Percentiles rank a stretch among this genome's conserved stretches.
These are phyloP conservation scores for Drosophila falleni DNA, from an alignment of 2,888 invertebrate species.

Conservation along the genomic window DNA sequence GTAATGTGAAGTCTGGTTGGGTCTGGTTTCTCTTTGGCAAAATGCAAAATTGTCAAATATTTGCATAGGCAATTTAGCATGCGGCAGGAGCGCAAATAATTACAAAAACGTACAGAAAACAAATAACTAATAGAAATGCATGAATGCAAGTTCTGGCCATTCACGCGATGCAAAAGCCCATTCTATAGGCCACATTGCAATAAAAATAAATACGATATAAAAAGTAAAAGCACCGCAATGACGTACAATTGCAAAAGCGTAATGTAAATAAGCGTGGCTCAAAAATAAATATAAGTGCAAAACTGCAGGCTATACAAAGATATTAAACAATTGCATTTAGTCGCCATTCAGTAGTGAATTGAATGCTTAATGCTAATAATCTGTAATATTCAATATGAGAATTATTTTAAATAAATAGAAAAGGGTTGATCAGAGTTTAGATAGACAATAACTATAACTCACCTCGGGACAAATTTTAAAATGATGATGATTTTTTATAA, in stretches of 20 bases:
- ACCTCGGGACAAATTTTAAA: background rate
- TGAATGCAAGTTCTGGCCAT: slow-evolving; percentile 44
- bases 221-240: slow-evolving; percentile 33
- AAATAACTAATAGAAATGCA: slow-evolving; percentile 77
- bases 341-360: background rate
- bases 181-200: slow-evolving; percentile 30
- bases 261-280: slow-evolving; percentile 51
- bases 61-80: slow-evolving; percentile 82
- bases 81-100: slow-evolving; percentile 78
- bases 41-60: slow-evolving; percentile 82
- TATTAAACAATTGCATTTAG: slow-evolving; percentile 11
- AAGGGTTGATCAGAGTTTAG: background rate
- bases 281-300: slow-evolving; percentile 40
- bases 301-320: slow-evolving; percentile 33
- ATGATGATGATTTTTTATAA: background rate
- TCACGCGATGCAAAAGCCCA: slow-evolving; percentile 4
- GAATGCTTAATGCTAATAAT: slow-evolving; percentile 6
- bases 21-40: slow-evolving; percentile 54
- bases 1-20: background rate
- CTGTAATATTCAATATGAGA: slow-evolving; percentile 2
- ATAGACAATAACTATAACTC: background rate
- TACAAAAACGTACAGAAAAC: slow-evolving; percentile 77
- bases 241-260: slow-evolving; percentile 57
- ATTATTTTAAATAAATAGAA: background rate
- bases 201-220: slow-evolving; percentile 49